Conservation (phyloP, 2,888 invertebrate species). For the Pristionchus entomophagus region DNA sequence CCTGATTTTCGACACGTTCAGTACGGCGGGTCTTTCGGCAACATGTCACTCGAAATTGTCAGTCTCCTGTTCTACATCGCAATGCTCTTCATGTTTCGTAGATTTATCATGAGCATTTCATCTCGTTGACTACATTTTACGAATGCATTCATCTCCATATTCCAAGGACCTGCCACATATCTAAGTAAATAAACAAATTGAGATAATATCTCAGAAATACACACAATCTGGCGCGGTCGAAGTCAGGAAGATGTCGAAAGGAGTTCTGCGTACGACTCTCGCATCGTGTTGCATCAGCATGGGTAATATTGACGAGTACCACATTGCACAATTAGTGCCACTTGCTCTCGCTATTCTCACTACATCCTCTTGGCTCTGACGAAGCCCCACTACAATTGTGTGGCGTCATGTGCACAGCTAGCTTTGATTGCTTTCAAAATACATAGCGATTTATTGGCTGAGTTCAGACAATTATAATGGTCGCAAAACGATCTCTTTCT, state of each 20-base stretch:
- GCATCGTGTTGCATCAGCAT: neutral
- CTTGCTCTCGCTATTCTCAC: neutral
- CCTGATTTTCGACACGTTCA: neutral
- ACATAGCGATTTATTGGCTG: neutral
- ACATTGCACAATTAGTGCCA: neutral
- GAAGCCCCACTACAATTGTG: neutral
- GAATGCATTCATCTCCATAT: neutral
- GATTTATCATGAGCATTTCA: neutral
- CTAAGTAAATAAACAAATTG: too few relatives aligned
- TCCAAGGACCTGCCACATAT: neutral
- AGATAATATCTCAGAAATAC: conserved; percentile 7
- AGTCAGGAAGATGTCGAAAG: neutral
- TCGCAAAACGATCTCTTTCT: neutral
- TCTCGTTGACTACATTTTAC: neutral
- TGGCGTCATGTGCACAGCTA: neutral
- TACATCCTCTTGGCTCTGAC: neutral
- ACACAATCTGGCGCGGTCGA: neutral
- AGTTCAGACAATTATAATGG: neutral
- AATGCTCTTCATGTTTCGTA: conserved; percentile 12
- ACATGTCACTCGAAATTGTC: neutral
- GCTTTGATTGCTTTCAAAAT: neutral
- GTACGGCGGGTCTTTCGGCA: neutral
- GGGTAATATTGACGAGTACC: neutral
- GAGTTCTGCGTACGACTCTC: neutral
- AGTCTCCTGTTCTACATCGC: neutral